Evolutionary conservation across 2,797 vertebrate genomes (phyloP).

Genomic region (Emys orbicularis): DNA sequence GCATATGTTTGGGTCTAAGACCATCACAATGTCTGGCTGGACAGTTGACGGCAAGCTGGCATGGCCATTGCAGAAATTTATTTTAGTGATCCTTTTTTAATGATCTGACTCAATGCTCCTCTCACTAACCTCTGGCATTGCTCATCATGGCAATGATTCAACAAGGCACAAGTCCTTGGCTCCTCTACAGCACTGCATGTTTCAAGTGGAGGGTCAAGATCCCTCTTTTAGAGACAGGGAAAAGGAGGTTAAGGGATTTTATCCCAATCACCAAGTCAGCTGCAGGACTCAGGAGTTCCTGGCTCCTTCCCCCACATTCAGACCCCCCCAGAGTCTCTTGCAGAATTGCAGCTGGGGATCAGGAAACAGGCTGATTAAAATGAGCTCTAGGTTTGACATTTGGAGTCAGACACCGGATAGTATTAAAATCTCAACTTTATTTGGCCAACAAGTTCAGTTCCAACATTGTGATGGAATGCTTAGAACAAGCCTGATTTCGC

Average conservation of each 20-base stretch:
- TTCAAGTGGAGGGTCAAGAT: not conserved
- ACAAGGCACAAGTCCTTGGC: not conserved
- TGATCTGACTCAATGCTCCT: not conserved
- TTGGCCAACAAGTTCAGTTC: conserved; percentile 93
- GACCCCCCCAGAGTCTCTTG: not conserved
- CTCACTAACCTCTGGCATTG: not conserved
- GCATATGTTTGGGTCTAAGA: too few relatives aligned
- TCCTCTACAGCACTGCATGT: too few relatives aligned
- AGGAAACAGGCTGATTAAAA: not conserved
- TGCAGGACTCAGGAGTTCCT: too few relatives aligned
- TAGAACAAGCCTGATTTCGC: conserved; percentile 58
- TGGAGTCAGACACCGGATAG: not conserved
- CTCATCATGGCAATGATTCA: not conserved
- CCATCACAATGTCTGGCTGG: not conserved
- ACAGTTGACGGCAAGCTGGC: not conserved
- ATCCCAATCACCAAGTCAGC: not conserved
- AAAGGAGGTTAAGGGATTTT: not conserved
- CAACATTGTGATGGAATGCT: conserved; percentile 90
- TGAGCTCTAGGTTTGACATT: not conserved
- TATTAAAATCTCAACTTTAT: conserved; percentile 90
- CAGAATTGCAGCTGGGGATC: not conserved
- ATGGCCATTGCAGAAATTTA: too few relatives aligned
- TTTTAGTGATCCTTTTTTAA: too few relatives aligned
- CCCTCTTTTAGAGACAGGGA: too few relatives aligned
- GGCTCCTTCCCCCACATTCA: too few relatives aligned